A percentile compares a stretch with the other conserved stretches of the same genome.
Conservation (phyloP, 1,140 invertebrate species). For the Arion vulgaris region DNA sequence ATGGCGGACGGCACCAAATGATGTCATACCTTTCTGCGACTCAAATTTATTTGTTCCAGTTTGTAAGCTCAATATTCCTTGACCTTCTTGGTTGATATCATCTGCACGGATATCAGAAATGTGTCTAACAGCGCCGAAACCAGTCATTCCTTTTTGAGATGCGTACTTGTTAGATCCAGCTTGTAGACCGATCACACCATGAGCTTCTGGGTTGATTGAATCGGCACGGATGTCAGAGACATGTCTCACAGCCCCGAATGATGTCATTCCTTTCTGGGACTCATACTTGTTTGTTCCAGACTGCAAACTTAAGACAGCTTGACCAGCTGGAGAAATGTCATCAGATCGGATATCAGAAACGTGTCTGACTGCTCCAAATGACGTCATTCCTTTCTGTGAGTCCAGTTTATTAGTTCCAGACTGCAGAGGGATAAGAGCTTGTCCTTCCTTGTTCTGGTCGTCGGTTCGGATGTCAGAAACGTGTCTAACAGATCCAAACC, state of each 20-base stretch:
- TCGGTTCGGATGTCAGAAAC: slow-evolving; percentile 57
- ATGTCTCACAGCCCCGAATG: background rate
- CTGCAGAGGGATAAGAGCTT: slow-evolving; percentile 90
- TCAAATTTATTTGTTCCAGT: background rate
- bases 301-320: slow-evolving; percentile 89
- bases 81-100: background rate
- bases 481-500: slow-evolving; percentile 72
- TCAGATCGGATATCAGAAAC: slow-evolving; percentile 57
- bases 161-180: background rate
- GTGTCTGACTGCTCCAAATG: slow-evolving; percentile 71
- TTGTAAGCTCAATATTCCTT: background rate
- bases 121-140: background rate
- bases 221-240: background rate
- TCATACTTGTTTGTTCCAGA: slow-evolving; percentile 89
- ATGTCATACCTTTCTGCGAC: background rate
- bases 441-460: slow-evolving; percentile 74
- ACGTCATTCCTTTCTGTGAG: slow-evolving; percentile 78
- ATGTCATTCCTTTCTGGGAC: slow-evolving; percentile 76
- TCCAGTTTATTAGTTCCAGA: slow-evolving; percentile 89
- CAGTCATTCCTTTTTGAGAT: background rate
- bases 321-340: slow-evolving; percentile 73
- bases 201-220: background rate
- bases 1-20: background rate
- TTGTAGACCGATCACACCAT: background rate
- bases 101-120: slow-evolving; percentile 2